Evolutionary conservation across 2,888 invertebrate genomes (phyloP).

Genomic region (Harmothoe impar): DNA sequence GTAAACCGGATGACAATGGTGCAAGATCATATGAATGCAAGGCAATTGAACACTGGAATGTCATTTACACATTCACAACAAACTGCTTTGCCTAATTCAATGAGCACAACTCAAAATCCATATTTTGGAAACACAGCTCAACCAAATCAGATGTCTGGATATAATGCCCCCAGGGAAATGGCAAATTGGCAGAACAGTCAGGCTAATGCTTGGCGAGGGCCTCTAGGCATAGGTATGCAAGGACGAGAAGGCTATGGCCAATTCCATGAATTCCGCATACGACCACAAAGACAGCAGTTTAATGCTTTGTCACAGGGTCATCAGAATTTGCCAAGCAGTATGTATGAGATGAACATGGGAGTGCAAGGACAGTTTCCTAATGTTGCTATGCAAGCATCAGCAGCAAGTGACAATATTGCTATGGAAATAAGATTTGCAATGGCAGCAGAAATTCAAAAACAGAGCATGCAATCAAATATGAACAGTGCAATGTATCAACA

Average conservation of each 20-base stretch:
- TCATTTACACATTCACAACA: background rate
- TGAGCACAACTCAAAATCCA: background rate
- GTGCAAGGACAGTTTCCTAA: background rate
- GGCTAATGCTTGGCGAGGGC: background rate
- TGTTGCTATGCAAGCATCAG: background rate
- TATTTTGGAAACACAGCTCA: background rate
- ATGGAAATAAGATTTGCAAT: background rate
- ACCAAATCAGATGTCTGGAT: background rate
- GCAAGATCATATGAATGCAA: background rate
- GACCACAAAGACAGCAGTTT: background rate
- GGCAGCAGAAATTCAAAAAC: background rate
- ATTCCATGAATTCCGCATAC: background rate
- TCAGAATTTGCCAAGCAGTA: background rate
- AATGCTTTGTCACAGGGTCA: background rate
- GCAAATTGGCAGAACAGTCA: background rate
- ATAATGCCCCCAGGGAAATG: too few relatives aligned
- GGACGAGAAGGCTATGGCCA: slow-evolving; percentile 44
- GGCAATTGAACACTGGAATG: background rate
- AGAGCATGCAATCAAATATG: background rate
- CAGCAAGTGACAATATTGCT: background rate
- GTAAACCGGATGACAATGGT: background rate
- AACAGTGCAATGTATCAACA: background rate
- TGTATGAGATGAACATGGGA: background rate
- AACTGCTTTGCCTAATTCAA: background rate
- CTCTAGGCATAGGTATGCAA: slow-evolving; percentile 37